These are phyloP conservation scores for Raja brachyura DNA, from an alignment of 2,113 vertebrate species.

Conservation along the genomic window DNA sequence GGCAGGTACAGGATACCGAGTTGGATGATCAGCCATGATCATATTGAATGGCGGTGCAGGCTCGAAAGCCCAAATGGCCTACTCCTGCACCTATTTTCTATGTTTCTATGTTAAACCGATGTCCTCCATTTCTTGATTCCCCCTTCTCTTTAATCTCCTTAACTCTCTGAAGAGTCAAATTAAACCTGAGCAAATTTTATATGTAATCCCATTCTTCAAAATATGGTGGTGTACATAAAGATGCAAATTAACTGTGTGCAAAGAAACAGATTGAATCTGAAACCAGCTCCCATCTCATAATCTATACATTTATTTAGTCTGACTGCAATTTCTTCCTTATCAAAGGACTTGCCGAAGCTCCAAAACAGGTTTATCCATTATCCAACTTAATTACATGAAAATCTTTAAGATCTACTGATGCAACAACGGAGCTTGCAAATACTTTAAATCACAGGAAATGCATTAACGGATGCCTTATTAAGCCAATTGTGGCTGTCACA, in stretches of 20 bases:
- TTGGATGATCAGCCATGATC: no score
- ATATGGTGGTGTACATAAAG: background rate
- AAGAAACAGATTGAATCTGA: background rate
- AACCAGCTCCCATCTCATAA: background rate
- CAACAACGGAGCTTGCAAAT: slow-evolving; percentile 1
- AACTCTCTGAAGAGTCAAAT: background rate
- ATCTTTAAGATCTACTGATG: slow-evolving; percentile 20
- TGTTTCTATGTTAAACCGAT: no score
- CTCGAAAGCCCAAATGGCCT: no score
- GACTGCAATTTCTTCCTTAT: slow-evolving; percentile 19
- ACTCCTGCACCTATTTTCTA: no score
- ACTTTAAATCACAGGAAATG: background rate
- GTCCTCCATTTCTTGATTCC: no score
- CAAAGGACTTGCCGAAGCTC: background rate
- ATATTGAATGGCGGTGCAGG: no score
- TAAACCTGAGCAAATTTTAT: background rate
- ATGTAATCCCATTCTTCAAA: background rate
- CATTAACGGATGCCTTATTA: background rate
- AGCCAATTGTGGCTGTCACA: background rate
- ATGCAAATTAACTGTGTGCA: background rate
- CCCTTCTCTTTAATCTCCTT: background rate
- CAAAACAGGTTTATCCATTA: background rate
- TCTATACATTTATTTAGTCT: background rate
- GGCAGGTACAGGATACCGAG: no score
- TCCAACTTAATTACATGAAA: slow-evolving; percentile 2